phyloP scores from a whole-genome alignment of 2,888 invertebrate species.

The Oxyscelio sp. region DNA sequence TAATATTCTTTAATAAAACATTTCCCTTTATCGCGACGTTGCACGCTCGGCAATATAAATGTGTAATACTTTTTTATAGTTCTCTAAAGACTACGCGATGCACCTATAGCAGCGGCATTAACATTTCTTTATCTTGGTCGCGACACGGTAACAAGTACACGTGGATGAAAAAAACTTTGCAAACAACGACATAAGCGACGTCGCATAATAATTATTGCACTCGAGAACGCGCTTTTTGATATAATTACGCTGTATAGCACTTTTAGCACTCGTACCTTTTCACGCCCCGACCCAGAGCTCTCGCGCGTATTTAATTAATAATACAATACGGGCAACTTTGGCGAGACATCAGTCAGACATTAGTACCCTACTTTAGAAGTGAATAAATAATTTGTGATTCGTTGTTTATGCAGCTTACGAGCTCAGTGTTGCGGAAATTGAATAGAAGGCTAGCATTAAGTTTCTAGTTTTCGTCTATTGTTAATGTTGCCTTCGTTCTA shows the following conservation, averaged over 20 bases:
- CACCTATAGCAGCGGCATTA: conserved; percentile 48
- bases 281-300: neutral
- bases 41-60: conserved; percentile 45
- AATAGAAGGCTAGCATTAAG: conserved; percentile 49
- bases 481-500: conserved; percentile 46
- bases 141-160: conserved; percentile 28
- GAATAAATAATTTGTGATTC: neutral
- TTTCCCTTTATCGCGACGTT: conserved; percentile 44
- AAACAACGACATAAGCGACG: conserved; percentile 49
- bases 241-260: conserved; percentile 31
- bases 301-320: too few relatives aligned
- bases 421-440: conserved; percentile 47
- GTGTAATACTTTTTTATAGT: conserved; percentile 64
- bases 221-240: conserved; percentile 19
- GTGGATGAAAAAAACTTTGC: conserved; percentile 39
- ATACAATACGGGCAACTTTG: too few relatives aligned
- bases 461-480: conserved; percentile 46
- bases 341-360: too few relatives aligned
- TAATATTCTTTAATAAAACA: conserved; percentile 47
- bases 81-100: conserved; percentile 55
- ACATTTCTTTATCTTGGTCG: conserved; percentile 60
- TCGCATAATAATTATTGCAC: conserved; percentile 51
- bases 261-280: neutral
- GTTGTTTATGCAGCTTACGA: conserved; percentile 34
- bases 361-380: neutral